Percentiles rank a stretch among this genome's conserved stretches.
Evolutionary conservation across 2,888 invertebrate species (phyloP).

Genomic region (Cryptus viduatorius): DNA sequence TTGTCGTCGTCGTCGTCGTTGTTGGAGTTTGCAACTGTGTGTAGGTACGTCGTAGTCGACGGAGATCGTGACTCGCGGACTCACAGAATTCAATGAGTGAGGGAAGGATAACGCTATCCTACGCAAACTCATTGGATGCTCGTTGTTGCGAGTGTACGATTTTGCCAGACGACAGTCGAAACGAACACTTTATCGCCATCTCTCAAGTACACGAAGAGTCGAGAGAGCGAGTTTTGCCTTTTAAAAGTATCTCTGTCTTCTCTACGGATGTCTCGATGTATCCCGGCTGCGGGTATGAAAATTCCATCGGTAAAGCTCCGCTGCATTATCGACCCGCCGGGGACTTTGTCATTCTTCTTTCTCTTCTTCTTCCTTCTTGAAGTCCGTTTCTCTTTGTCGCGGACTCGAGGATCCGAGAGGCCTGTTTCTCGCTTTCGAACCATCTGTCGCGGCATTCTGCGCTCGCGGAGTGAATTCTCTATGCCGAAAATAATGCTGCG

Average conservation of each 20-base stretch:
- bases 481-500: conserved; percentile 51
- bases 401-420: not conserved
- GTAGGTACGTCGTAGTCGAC: not conserved
- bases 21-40: conserved; percentile 8
- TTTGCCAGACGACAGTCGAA: conserved; percentile 16
- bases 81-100: conserved; percentile 26
- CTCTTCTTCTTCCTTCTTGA: not conserved
- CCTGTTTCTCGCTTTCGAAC: not conserved
- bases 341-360: not conserved
- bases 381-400: not conserved
- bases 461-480: not conserved
- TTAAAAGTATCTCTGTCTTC: conserved; percentile 28
- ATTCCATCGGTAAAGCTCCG: conserved; percentile 33
- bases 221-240: not conserved
- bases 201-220: conserved; percentile 34
- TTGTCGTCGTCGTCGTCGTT: conserved; percentile 9
- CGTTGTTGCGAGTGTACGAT: conserved; percentile 1
- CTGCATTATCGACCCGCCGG: conserved; percentile 59
- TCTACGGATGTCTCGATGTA: conserved; percentile 6
- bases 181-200: conserved; percentile 53
- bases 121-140: conserved; percentile 72
- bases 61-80: conserved; percentile 53
- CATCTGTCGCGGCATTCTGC: conserved; percentile 20
- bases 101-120: conserved; percentile 52
- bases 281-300: conserved; percentile 51